Base-by-base conservation (phyloP, 1,140 invertebrate species). In the Conus betulinus region DNA sequence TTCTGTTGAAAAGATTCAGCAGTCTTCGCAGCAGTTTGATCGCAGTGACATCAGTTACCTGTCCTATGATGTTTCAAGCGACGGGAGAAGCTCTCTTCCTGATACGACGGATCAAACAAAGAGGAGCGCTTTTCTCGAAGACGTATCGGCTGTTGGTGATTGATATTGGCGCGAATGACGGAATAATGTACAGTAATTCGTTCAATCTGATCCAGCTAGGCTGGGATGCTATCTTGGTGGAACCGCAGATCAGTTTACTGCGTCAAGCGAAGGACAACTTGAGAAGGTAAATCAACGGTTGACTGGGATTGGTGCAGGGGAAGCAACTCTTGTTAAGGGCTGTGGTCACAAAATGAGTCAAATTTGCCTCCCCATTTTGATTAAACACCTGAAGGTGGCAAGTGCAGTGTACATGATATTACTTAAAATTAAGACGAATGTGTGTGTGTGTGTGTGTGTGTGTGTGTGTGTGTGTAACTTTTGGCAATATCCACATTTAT, bases 111-210 rank as follows among this genome's bases (percentile, higher is more conserved):
- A 93, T 94, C 10, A 85, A 89, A 51, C 60, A 79, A 10, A 88
- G 88, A 25, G 88, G 86, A 25, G 55, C 20, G 7, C 7, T 20
- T 25, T 57, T 91, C 88, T 23, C 87, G 23, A 5, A 63, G 3
- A 27, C 20, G 5, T 93, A 90, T 79, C n/a, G 76, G 6, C 85
- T 87, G 52, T 78, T 94, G 10, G 90, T 94, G 13, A 89, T 94
- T 15, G 93, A 94, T 87, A 93, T 94, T 79, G 93, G 93, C 57
- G 93, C 93, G 17, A 94, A 94, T 89, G 93, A 94, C 91, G 93
- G 93, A 51, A 87, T 94, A 15, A 60, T 93, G 57, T 93, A 92
- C 0, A 94, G 93, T 82, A 94, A 94, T 81, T 94, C 93, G 3
- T 93, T 92, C 85, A 94, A 94, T 86, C 92, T 94, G 79, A 93